Conservation (phyloP, 1,140 invertebrate genomes). For the Drosophila neocordata region DNA sequence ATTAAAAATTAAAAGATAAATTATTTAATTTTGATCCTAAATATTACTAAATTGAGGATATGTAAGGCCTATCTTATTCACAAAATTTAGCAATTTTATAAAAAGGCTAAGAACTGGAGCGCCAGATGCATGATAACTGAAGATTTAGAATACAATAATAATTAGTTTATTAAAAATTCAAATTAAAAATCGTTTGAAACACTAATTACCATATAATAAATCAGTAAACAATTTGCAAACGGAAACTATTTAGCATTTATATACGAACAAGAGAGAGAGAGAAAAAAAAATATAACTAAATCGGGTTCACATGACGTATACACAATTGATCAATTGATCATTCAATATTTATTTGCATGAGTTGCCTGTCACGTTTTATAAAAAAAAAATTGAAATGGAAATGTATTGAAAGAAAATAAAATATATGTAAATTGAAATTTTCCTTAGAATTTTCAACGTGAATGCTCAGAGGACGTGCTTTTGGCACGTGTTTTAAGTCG, state of each 20-base stretch:
- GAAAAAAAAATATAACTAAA: not conserved
- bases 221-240: slow-evolving; percentile 10
- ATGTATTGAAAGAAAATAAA: not conserved
- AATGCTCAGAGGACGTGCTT: not conserved
- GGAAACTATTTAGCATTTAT: slow-evolving; percentile 2
- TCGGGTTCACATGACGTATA: slow-evolving; percentile 34
- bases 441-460: not conserved
- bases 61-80: no score
- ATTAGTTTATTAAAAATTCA: not conserved
- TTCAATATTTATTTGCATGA: slow-evolving; percentile 4
- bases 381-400: not conserved
- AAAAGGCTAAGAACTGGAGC: not conserved
- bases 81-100: no score
- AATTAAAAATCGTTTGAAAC: not conserved
- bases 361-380: not conserved
- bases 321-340: slow-evolving; percentile 1
- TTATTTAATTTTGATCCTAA: no score
- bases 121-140: not conserved
- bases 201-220: slow-evolving; percentile 8
- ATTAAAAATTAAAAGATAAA: no score
- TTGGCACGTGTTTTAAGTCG: not conserved
- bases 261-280: not conserved
- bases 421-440: not conserved
- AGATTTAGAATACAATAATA: not conserved
- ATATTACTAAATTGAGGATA: no score